Percentiles rank a stretch among this genome's conserved stretches.
phyloP scores from a whole-genome alignment of 2,113 vertebrate species.

The Forbesichthys papilliferus region DNA sequence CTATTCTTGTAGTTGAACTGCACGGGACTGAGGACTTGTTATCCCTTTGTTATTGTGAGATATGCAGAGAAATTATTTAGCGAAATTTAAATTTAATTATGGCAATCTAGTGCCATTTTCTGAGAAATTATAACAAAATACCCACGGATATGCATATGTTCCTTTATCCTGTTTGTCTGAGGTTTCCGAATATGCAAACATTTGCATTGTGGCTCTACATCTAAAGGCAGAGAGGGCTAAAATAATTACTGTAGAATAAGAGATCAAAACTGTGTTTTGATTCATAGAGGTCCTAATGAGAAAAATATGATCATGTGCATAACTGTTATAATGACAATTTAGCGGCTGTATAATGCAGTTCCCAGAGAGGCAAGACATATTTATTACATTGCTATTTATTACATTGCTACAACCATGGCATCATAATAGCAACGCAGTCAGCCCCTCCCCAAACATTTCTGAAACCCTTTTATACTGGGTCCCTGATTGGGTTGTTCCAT shows the following conservation, averaged over 20 bases:
- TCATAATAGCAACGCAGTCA: no score
- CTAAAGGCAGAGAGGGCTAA: background rate
- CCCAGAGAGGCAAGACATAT: background rate
- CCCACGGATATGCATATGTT: constrained; percentile 15
- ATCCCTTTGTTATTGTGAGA: background rate
- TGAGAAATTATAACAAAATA: constrained; percentile 9
- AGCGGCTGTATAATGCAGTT: background rate
- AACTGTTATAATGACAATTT: constrained; percentile 1
- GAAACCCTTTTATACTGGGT: no score
- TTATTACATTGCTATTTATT: no score
- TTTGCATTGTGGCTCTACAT: background rate
- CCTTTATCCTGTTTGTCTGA: constrained; percentile 13
- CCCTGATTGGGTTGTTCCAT: no score
- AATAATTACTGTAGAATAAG: constrained; percentile 19
- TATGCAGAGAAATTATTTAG: background rate
- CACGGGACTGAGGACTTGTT: background rate
- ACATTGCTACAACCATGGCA: no score
- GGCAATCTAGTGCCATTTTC: constrained; percentile 3
- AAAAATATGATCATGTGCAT: constrained; percentile 29
- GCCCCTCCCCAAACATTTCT: no score
- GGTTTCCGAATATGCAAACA: background rate
- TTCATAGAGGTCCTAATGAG: constrained; percentile 23
- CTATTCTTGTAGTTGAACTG: background rate
- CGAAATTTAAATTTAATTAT: constrained; percentile 17
- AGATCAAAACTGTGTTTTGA: constrained; percentile 8